Base-by-base conservation (phyloP, 2,797 vertebrate species). In the Oreortyx pictus region DNA sequence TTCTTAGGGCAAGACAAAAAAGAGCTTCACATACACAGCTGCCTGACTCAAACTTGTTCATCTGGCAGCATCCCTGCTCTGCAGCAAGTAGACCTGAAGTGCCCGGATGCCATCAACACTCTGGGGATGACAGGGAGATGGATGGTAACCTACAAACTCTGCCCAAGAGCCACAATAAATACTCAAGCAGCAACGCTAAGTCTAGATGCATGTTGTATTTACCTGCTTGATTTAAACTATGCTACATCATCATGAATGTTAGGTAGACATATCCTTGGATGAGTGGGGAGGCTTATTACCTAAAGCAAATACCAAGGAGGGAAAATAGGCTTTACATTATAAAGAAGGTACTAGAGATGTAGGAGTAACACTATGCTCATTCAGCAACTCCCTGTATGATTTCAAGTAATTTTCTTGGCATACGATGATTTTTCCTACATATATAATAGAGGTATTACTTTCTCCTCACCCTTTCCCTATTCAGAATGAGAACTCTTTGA, bases 61-160 rank as follows among this genome's bases (percentile, higher is more conserved):
- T 12, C 20, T 27, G 37, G 35, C 80, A 83, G 20, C 5, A 1
- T 49, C 29, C 39, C 39, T 33, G n/a, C 18, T 35, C 4, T 17
- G 65, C 37, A 37, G 1, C 1, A 14, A 7, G 39, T 47, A 56
- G 68, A 60, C 82, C 16, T 0, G 33, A 39, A 43, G 47, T 7
- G 24, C 29, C 43, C 60, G 47, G n/a, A 56, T 47, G 50, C 35
- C 61, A 83, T 57, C 52, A 82, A 39, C 47, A 9, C 4, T 3
- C 44, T 50, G 24, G 25, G 6, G 3, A 37, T 57, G 68, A 25
- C 62, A 81, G 64, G 74, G 33, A 92, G 70, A 91, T 65, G 76
- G 70, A 86, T 54, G 52, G 57, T 57, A 85, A 60, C 11, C 43
- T 61, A n/a, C 57, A 74, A 93, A 94, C 19, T 31, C 75, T 89